Conservation (phyloP, 1,140 invertebrate genomes). For the Scaptodrosophila lebanonensis region DNA sequence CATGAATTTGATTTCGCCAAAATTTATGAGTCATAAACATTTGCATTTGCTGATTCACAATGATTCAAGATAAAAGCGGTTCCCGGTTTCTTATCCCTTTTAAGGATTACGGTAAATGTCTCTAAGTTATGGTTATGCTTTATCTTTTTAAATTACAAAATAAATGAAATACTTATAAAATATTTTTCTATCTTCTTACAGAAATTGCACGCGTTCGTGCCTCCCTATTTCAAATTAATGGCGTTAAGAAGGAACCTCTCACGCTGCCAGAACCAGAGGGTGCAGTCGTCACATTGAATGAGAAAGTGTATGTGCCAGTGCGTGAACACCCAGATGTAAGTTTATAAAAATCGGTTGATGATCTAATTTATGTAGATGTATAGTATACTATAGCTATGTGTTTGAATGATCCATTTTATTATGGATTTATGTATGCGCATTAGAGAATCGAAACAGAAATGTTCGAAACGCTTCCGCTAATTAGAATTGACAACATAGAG, state of each 20-base stretch:
- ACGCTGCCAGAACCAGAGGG: conserved; percentile 95
- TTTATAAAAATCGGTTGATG: conserved; percentile 71
- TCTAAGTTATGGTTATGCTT: conserved; percentile 3
- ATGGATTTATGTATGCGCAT: no score
- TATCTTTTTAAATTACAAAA: neutral
- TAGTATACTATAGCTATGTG: no score
- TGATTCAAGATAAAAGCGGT: no score
- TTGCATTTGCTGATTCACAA: no score
- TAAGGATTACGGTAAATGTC: no score
- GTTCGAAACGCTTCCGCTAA: conserved; percentile 66
- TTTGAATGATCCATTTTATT: no score
- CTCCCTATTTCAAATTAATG: conserved; percentile 98
- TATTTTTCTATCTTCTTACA: conserved; percentile 82
- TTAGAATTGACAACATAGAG: conserved; percentile 62
- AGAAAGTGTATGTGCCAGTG: conserved; percentile 99
- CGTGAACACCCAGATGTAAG: conserved; percentile 99
- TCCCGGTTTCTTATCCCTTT: no score
- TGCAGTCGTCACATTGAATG: conserved; percentile 92
- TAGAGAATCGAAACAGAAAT: conserved; percentile 41
- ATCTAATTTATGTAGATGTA: conserved; percentile 57
- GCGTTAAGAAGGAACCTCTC: conserved; percentile 94
- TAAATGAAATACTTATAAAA: conserved; percentile 8
- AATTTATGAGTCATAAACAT: no score
- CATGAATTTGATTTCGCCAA: no score
- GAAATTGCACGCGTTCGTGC: conserved; percentile 99